Percentiles rank a stretch among this genome's conserved stretches.
Conservation (phyloP, 2,113 vertebrate species). For the Pyxicephalus adspersus region DNA sequence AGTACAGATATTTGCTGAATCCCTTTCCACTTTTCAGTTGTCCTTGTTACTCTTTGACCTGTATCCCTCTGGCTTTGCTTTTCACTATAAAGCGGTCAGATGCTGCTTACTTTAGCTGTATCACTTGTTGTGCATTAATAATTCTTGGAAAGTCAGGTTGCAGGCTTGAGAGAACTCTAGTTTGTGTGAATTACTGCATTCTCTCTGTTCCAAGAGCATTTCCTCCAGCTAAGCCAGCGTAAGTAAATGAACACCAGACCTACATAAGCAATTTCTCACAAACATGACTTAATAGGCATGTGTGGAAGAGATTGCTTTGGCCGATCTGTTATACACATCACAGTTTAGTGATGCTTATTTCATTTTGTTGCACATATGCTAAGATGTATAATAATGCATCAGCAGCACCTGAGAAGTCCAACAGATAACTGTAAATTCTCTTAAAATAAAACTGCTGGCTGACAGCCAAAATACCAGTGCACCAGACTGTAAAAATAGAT, state of each 20-base stretch:
- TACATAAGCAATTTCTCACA: not conserved
- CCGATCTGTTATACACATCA: not conserved
- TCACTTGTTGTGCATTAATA: not conserved
- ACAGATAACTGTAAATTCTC: slow-evolving; percentile 68
- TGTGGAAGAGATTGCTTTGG: not conserved
- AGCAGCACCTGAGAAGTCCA: slow-evolving; percentile 73
- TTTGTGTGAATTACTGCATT: not conserved
- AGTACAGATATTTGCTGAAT: too few relatives aligned
- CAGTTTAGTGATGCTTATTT: slow-evolving; percentile 63
- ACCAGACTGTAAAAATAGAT: slow-evolving; percentile 75
- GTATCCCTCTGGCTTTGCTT: too few relatives aligned
- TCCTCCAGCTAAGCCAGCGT: not conserved
- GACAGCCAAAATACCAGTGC: slow-evolving; percentile 71
- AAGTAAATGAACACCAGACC: slow-evolving; percentile 27
- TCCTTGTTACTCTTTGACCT: too few relatives aligned
- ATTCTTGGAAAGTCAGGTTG: not conserved
- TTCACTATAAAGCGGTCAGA: not conserved
- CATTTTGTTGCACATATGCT: slow-evolving; percentile 59
- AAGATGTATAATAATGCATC: slow-evolving; percentile 61
- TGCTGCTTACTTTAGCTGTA: not conserved
- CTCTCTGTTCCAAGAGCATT: slow-evolving; percentile 16
- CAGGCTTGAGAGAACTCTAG: not conserved
- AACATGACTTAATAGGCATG: slow-evolving; percentile 9
- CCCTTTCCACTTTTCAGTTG: too few relatives aligned
- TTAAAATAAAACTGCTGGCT: slow-evolving; percentile 70